Base-by-base conservation (phyloP, 2,797 vertebrate genomes). In the Pelochelys cantorii region DNA sequence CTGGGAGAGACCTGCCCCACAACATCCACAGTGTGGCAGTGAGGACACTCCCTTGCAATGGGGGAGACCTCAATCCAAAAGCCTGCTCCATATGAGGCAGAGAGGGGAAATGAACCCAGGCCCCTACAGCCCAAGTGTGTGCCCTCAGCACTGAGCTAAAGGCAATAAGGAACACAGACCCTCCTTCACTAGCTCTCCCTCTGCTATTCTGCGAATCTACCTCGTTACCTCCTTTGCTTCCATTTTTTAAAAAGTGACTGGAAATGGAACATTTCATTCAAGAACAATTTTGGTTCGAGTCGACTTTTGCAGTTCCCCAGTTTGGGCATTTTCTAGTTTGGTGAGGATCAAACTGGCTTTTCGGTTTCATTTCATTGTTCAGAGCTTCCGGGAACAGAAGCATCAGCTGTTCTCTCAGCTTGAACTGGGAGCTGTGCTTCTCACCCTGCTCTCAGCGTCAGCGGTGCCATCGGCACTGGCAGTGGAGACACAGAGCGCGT, bases 381-480 rank as follows among this genome's bases (percentile, higher is more conserved):
- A 4, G 9, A 68, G 10, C 17, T 68, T 68, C 31, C 65, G 34
- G 65, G 31, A 31, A 34, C 20, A 15, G 10, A 18, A 68, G 20
- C 8, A 20, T 34, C 9, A 68, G 17, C 20, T 11, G n/a, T 20
- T 68, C 65, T 34, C 9, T 18, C 29, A n/a, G n/a, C 65, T 68
- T 68, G 34, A 48, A n/a, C 59, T 65, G 48, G 59, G 3, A 31
- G 81, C 59, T n/a, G 18, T 52, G 17, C 22, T 13, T 42, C 42
- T 83, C 20, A 52, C 4, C 2, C 8, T 5, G 2, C 7, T 84
- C 85, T 89, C 87, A 91, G 81, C 31, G 84, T 87, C 5, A 87
- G 62, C 83, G 92, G 87, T 84, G 79, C 95, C 83, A 92, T 94
- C 90, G 94, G 94, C 83, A 91, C 77, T 9, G 90, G 53, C 81